Conservation (phyloP, 1,140 invertebrate species). For the Hyposmocoma kahamanoa region DNA sequence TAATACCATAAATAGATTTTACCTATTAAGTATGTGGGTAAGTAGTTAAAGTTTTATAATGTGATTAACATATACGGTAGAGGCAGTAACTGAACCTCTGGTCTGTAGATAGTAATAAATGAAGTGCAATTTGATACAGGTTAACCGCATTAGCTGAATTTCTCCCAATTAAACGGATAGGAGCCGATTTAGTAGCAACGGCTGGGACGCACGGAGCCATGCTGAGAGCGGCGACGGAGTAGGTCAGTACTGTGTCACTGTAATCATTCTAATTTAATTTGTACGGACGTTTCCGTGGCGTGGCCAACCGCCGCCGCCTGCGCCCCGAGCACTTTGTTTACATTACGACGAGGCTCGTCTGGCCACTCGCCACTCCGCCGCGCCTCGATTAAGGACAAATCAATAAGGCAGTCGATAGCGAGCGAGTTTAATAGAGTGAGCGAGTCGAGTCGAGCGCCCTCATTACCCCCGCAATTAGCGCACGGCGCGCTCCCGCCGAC, state of each 20-base stretch:
- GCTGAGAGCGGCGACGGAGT: constrained; percentile 4
- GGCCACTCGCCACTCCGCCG: constrained; percentile 44
- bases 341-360: constrained; percentile 47
- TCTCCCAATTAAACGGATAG: not conserved
- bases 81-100: too few relatives aligned
- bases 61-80: too few relatives aligned
- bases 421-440: constrained; percentile 70
- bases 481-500: constrained; percentile 65
- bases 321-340: constrained; percentile 48
- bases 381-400: constrained; percentile 68
- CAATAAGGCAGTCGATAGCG: constrained; percentile 70
- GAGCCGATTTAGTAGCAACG: not conserved
- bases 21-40: too few relatives aligned
- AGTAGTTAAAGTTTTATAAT: too few relatives aligned
- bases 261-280: constrained; percentile 61
- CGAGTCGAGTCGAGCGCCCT: constrained; percentile 66
- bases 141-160: not conserved
- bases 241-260: constrained; percentile 23
- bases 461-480: constrained; percentile 73
- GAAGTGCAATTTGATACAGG: constrained; percentile 1
- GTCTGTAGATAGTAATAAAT: too few relatives aligned
- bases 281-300: constrained; percentile 27
- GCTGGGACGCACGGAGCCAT: constrained; percentile 1
- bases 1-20: too few relatives aligned
- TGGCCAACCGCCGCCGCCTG: constrained; percentile 23